Base-by-base conservation (phyloP, 1,140 invertebrate species). In the Dufourea novaeangliae region DNA sequence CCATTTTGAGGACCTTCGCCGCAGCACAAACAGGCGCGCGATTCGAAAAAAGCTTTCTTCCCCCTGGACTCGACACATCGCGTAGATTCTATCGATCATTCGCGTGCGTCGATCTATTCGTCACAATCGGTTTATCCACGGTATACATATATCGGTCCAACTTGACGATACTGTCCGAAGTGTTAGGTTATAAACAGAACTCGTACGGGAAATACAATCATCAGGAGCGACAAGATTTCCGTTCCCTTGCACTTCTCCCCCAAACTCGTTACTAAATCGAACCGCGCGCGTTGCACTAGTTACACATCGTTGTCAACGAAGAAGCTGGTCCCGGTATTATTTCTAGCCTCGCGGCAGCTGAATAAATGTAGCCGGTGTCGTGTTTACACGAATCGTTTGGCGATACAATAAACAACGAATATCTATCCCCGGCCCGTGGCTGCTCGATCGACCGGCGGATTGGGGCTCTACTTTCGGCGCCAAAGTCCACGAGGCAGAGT, bases 341-440 rank as follows among this genome's bases (percentile, higher is more conserved):
- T 52, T n/a, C 44, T 64, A 50, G 29, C 27, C 0, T 12, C 1
- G 17, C 70, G 41, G n/a, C 32, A 63, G 70, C 61, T 64, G 44
- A 64, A 52, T 50, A 52, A 73, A 64, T 46, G 34, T 22, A 2
- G 25, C 20, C 20, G 57, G 22, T 10, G 32, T 25, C 10, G 17
- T 63, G n/a, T 63, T 72, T 63, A 50, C 39, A 22, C 34, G 44
- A 64, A 37, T 39, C 32, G 17, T 63, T 12, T 14, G n/a, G n/a
- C 39, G 44, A 64, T 52, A 64, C 22, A 34, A 64, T 52, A 63
- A 72, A 62, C 29, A 22, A 14, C n/a, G 2, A 37, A 50, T n/a
- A n/a, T 52, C 14, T 22, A 50, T 29, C 6, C 22, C 2, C 20
- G 20, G 11, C 8, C 52, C 29, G 20, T 37, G 32, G 32, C 10